Evolutionary conservation across 2,113 vertebrate genomes (phyloP).

Genomic region (Tiliqua scincoides): DNA sequence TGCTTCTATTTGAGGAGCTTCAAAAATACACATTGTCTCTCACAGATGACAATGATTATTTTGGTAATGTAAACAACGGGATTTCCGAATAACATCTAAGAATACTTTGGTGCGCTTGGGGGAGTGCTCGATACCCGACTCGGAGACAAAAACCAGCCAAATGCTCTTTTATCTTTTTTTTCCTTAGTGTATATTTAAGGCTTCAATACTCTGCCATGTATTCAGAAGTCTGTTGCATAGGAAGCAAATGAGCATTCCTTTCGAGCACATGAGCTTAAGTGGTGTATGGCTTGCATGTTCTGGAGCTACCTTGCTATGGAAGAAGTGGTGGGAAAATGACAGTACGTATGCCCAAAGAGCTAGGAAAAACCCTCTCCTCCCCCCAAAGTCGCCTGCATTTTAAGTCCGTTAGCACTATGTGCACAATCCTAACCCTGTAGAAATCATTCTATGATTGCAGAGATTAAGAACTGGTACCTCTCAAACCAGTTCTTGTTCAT

Average conservation of each 20-base stretch:
- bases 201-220: neutral
- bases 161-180: neutral
- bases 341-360: too few relatives aligned
- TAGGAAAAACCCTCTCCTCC: too few relatives aligned
- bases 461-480: too few relatives aligned
- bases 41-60: neutral
- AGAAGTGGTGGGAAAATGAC: too few relatives aligned
- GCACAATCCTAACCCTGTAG: too few relatives aligned
- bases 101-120: neutral
- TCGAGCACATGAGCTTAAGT: too few relatives aligned
- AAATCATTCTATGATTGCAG: neutral
- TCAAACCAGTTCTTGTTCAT: too few relatives aligned
- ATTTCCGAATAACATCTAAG: neutral
- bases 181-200: neutral
- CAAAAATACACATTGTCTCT: neutral
- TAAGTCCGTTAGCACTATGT: neutral
- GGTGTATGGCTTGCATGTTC: too few relatives aligned
- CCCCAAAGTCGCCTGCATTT: neutral
- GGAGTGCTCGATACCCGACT: neutral
- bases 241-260: neutral
- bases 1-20: neutral
- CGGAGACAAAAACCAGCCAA: neutral
- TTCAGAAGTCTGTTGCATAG: neutral
- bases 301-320: too few relatives aligned
- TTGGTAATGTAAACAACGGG: neutral